Base-by-base conservation (phyloP, 2,797 vertebrate genomes). In the Synanceia verrucosa region DNA sequence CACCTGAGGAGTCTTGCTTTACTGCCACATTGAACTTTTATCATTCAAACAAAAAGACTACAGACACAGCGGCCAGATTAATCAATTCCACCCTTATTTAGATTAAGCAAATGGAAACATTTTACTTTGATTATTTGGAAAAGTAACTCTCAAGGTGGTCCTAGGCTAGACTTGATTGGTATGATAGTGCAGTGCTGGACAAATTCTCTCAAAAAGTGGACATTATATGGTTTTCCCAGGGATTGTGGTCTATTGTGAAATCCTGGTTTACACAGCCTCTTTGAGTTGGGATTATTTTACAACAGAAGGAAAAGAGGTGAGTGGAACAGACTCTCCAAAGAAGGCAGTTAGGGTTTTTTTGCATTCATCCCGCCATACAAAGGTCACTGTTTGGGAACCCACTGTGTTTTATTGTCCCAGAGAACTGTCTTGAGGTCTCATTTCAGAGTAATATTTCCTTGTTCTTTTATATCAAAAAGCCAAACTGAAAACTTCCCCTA, bases 91-190 rank as follows among this genome's bases (percentile, higher is more conserved):
- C 50, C n/a, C 44, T 65, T 89, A 88, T 88, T 88, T 87, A 85
- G 78, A 87, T 82, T 77, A 71, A 78, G 64, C 68, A 82, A 88
- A 82, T 65, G 80, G 84, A 90, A 87, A 87, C 76, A 81, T 88
- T 88, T 88, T 76, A 68, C 82, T 79, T 85, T 75, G 65, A 85
- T 81, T 85, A 90, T 82, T 90, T 89, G 86, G 78, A 84, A 81
- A 90, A 70, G 63, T 77, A 78, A 70, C 87, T 84, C 72, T 85
- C 85, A 87, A 86, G 87, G 86, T 92, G 89, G 88, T 93, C 90
- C 87, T 75, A 71, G 61, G 73, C 70, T 55, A 69, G 76, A 69
- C 50, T 72, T 71, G 81, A 82, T 82, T 63, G 75, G 81, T 81
- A 55, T 82, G 83, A 87, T 81, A 77, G 73, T 51, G 46, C 46